Evolutionary conservation across 2,113 vertebrate genomes (phyloP), one percentile per base, ranked within the genome.

Genomic region (Pollachius pollachius): DNA sequence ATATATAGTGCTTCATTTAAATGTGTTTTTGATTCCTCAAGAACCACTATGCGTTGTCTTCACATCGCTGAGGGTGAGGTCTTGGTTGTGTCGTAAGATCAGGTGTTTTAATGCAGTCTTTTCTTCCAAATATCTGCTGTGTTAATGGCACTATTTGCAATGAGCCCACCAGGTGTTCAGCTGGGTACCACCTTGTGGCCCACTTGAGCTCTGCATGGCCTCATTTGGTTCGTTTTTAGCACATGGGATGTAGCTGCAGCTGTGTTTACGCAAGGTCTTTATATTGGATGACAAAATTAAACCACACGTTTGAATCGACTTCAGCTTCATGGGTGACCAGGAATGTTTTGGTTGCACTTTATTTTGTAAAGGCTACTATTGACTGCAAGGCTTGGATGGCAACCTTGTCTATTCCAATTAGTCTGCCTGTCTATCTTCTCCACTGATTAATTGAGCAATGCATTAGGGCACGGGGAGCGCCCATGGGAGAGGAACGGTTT

Each of bases 121-220:
- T 48, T 48, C 41, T 13, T 48, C 41, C 11, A 48, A 1, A 48
- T 48, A 48, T 48, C 41, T 13, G 41, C 41, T 9, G 1, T 48
- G 41, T 12, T 1, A 9, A 48, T 48, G 41, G 9, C 41, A 48
- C 41, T 9, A 12, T 48, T 48, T 48, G 41, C 9, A 48, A 2
- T 9, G 41, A 48, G 9, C 6, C 11, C 41, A 48, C 9, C 41
- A 48, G 41, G 41, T 48, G 41, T 12, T 8, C 5, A 7, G 15
- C 15, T 83, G 84, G 84, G 68, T 83, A 82, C 86, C 84, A 77
- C 77, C 73, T 81, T 79, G 70, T 84, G 85, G 85, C 85, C 82
- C 72, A 85, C 76, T 82, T 87, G 78, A 86, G 34, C 79, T 85
- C 79, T 60, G 63, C 81, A 27, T 84, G 85, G 82, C 84, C 86